Base-by-base conservation (phyloP, 1,140 invertebrate genomes). In the Coelopa frigida region DNA sequence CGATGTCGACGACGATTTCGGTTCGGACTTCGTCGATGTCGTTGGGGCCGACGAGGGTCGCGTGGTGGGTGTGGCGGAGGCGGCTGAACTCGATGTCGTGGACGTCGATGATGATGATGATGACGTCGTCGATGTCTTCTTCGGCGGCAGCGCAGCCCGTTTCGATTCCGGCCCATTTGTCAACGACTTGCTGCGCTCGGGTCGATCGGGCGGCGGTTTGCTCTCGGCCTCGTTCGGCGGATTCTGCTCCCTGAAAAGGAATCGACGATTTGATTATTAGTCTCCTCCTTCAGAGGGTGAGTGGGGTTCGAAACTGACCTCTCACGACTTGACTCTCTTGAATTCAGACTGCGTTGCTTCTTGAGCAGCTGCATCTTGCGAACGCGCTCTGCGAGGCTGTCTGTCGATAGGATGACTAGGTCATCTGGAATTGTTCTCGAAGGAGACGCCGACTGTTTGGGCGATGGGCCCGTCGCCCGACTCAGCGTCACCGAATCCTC, bases 341-440 rank as follows among this genome's bases (percentile, higher is more conserved):
- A 77, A 29, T 72, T 71, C 35, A 76, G 71, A 57, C 76, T 77
- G 17, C 60, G 62, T 44, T 66, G 61, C 27, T 69, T 68, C 61
- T 79, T 79, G 14, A 78, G 65, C 45, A 77, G 60, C 58, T 79
- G 73, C 77, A 79, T 79, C 75, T 79, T 79, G 54, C 75, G 70
- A 37, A 78, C 76, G 53, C 77, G 70, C 68, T 78, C 75, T 23
- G 74, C 75, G 39, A 78, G 68, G 48, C 77, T 78, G 66, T 78
- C 75, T 55, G 72, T 75, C 52, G 75, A 75, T 52, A 66, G 75
- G 54, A 78, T 78, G 48, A 72, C 69, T 51, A 77, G 63, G 50
- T 73, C 70, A 49, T 73, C 61, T 50, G 68, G 68, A 52, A 59
- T 61, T 49, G 61, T 56, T 10, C 57, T 50, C 46, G 70, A 58